Conservation (phyloP, 2,888 invertebrate genomes). For the Drosophila paramelanica region DNA sequence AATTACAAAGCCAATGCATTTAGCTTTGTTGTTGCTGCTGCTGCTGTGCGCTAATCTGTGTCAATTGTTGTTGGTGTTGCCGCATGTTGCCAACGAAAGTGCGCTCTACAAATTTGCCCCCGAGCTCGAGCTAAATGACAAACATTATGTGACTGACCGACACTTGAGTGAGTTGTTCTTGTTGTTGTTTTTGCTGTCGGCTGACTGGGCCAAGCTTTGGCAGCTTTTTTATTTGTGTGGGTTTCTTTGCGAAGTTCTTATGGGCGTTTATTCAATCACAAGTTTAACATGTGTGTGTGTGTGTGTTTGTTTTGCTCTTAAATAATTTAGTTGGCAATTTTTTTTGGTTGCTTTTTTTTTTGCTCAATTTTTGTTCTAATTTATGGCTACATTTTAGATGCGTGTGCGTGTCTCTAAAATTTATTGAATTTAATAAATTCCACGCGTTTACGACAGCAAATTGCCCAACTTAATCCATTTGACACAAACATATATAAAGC, state of each 20-base stretch:
- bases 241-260: slow-evolving; percentile 38
- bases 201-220: slow-evolving; percentile 32
- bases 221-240: slow-evolving; percentile 27
- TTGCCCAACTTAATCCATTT: slow-evolving; percentile 24
- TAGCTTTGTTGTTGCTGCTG: slow-evolving; percentile 33
- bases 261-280: slow-evolving; percentile 20
- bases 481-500: background rate
- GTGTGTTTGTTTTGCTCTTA: slow-evolving; percentile 35
- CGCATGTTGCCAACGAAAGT: slow-evolving; percentile 65
- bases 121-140: slow-evolving; percentile 51
- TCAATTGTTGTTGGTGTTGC: slow-evolving; percentile 57
- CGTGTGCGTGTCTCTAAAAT: slow-evolving; percentile 61
- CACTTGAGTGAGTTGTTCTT: slow-evolving; percentile 23
- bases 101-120: slow-evolving; percentile 53
- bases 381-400: slow-evolving; percentile 50
- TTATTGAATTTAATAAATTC: slow-evolving; percentile 51
- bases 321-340: slow-evolving; percentile 33
- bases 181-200: slow-evolving; percentile 25
- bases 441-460: slow-evolving; percentile 36
- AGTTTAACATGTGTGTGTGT: slow-evolving; percentile 4
- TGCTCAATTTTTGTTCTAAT: slow-evolving; percentile 55
- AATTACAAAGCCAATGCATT: slow-evolving; percentile 62
- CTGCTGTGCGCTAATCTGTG: slow-evolving; percentile 55
- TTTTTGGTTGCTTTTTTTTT: slow-evolving; percentile 32
- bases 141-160: slow-evolving; percentile 55